A percentile compares a stretch with the other conserved stretches of the same genome.
These are phyloP conservation scores for Ectemnius continuus DNA, from an alignment of 2,888 invertebrate genomes.

Conservation along the genomic window DNA sequence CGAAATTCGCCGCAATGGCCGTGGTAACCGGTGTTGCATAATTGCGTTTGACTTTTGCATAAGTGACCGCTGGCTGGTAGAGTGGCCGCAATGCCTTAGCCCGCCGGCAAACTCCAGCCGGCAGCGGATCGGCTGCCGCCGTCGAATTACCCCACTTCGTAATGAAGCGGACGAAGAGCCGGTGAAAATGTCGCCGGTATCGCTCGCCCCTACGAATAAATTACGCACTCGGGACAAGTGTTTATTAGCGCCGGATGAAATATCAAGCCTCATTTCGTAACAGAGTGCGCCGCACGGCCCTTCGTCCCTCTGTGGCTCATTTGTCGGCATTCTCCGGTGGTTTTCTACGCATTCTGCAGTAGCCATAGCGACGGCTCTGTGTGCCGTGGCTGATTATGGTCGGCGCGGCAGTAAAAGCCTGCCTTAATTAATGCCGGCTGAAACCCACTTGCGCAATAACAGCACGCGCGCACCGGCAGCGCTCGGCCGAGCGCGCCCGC, in stretches of 20 bases:
- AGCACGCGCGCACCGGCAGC: constrained; percentile 32
- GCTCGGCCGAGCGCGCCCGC: not conserved
- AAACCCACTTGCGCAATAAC: constrained; percentile 64
- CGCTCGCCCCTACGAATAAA: constrained; percentile 21
- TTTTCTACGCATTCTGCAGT: constrained; percentile 64
- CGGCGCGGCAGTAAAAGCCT: constrained; percentile 65
- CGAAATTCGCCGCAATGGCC: not conserved
- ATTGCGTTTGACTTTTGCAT: constrained; percentile 6
- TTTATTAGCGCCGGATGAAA: no score
- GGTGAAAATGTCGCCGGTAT: constrained; percentile 59
- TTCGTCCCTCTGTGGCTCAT: constrained; percentile 46
- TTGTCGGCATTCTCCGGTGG: constrained; percentile 59
- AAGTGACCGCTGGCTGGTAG: not conserved
- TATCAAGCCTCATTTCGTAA: constrained; percentile 25
- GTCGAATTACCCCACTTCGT: no score
- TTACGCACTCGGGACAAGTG: constrained; percentile 27
- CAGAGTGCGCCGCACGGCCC: constrained; percentile 39
- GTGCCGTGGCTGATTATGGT: constrained; percentile 66
- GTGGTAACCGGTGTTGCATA: not conserved
- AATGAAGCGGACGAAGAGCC: constrained; percentile 14
- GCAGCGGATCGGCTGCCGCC: no score
- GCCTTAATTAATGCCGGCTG: constrained; percentile 71
- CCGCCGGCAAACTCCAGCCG: not conserved
- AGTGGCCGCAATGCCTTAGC: not conserved
- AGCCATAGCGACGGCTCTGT: constrained; percentile 64